phyloP scores from a whole-genome alignment of 92 coral and sea anemone genomes.

The Actinostola sp. region DNA sequence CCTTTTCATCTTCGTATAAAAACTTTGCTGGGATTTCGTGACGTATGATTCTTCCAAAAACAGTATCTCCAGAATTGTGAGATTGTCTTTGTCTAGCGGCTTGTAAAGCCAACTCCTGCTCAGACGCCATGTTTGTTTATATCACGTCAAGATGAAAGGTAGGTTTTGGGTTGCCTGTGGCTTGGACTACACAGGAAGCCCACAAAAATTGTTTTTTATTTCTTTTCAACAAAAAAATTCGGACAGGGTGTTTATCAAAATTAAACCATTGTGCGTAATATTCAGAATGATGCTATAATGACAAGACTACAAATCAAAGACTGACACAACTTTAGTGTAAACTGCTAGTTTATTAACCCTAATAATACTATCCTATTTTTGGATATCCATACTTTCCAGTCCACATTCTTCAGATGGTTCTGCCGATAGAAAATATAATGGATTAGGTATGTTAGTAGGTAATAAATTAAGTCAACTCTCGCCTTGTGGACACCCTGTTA shows the following conservation, averaged over 20 bases:
- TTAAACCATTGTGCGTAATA: background rate
- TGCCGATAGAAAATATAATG: too few relatives aligned
- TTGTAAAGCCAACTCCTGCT: slow-evolving; percentile 20
- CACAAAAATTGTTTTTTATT: too few relatives aligned
- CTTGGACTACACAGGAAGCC: slow-evolving; percentile 15
- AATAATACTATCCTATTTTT: background rate
- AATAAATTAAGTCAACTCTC: too few relatives aligned
- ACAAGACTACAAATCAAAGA: too few relatives aligned
- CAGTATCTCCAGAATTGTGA: slow-evolving; percentile 49
- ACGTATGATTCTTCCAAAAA: slow-evolving; percentile 80
- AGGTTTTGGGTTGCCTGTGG: slow-evolving; percentile 23
- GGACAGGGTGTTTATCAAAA: background rate
- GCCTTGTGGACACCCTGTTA: too few relatives aligned
- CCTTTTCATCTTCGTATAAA: slow-evolving; percentile 87
- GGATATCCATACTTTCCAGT: background rate
- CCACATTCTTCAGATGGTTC: too few relatives aligned
- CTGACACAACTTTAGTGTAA: background rate
- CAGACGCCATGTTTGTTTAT: slow-evolving; percentile 37
- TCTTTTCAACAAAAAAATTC: too few relatives aligned
- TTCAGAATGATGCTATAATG: background rate
- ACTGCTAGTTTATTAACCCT: background rate
- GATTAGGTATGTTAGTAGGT: too few relatives aligned
- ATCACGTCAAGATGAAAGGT: too few relatives aligned
- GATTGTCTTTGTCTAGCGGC: slow-evolving; percentile 14
- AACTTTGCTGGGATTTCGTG: slow-evolving; percentile 76